Evolutionary conservation across 2,888 invertebrate genomes (phyloP).

Genomic region (Sinhomidia bicolor): DNA sequence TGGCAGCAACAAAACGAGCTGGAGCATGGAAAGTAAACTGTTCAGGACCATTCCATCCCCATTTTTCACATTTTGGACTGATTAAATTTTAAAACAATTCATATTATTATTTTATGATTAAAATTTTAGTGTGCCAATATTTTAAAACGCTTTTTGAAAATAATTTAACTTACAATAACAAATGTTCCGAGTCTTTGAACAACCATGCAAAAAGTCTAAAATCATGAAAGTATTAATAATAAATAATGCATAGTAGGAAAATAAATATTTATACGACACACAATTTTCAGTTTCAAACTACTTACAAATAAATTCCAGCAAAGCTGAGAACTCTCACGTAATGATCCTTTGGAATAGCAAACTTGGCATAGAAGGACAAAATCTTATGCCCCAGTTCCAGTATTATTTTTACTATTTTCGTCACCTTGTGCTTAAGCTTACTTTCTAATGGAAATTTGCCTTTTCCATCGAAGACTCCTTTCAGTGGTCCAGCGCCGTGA

Average conservation of each 20-base stretch:
- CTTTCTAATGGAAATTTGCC: background rate
- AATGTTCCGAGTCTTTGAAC: constrained; percentile 54
- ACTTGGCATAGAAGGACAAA: constrained; percentile 44
- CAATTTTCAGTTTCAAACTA: background rate
- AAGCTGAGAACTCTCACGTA: constrained; percentile 57
- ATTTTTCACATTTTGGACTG: constrained; percentile 58
- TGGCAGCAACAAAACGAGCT: constrained; percentile 53
- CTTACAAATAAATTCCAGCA: constrained; percentile 64
- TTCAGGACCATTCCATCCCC: constrained; percentile 62
- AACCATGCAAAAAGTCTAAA: constrained; percentile 51
- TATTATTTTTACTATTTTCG: background rate
- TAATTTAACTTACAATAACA: constrained; percentile 51
- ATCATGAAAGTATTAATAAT: background rate
- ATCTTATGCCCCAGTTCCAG: constrained; percentile 17
- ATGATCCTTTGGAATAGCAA: constrained; percentile 55
- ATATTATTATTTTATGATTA: background rate
- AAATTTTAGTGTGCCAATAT: background rate
- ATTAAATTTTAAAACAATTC: constrained; percentile 18
- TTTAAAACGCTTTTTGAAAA: background rate
- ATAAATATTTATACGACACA: background rate
- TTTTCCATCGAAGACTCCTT: constrained; percentile 20
- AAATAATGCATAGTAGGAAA: background rate
- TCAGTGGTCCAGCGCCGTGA: constrained; percentile 29
- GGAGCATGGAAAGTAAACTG: constrained; percentile 59
- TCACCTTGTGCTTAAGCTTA: background rate